Conservation (phyloP, 2,113 vertebrate genomes). For the Propithecus coquereli region DNA sequence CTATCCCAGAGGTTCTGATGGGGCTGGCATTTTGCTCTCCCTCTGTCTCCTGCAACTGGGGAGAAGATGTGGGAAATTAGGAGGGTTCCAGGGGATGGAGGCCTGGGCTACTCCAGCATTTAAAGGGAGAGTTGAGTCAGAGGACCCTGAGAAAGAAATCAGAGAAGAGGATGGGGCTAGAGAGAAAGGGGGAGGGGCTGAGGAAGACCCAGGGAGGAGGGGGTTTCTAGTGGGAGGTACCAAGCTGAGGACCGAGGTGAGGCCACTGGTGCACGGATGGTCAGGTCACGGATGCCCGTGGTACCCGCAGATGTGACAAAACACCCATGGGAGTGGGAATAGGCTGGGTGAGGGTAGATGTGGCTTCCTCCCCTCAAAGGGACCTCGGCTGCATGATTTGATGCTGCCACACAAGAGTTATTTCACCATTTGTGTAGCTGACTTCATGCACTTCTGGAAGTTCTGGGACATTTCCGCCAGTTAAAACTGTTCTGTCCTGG, state of each 20-base stretch:
- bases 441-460: not conserved
- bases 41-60: not conserved
- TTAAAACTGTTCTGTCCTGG: not conserved
- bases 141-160: not conserved
- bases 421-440: not conserved
- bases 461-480: not conserved
- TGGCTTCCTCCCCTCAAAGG: not conserved
- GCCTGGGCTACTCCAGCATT: too few species aligned
- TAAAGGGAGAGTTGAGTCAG: not conserved
- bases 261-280: not conserved
- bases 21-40: not conserved
- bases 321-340: not conserved
- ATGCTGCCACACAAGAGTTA: not conserved
- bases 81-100: not conserved
- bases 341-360: not conserved
- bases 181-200: not conserved
- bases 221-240: not conserved
- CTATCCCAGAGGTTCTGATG: not conserved
- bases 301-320: not conserved
- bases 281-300: not conserved
- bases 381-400: not conserved
- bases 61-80: not conserved
- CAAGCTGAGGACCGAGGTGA: not conserved
- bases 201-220: not conserved
- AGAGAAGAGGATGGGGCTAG: fast-evolving